Evolutionary conservation across 2,113 vertebrate species (phyloP).

Genomic region (Cebus imitator): DNA sequence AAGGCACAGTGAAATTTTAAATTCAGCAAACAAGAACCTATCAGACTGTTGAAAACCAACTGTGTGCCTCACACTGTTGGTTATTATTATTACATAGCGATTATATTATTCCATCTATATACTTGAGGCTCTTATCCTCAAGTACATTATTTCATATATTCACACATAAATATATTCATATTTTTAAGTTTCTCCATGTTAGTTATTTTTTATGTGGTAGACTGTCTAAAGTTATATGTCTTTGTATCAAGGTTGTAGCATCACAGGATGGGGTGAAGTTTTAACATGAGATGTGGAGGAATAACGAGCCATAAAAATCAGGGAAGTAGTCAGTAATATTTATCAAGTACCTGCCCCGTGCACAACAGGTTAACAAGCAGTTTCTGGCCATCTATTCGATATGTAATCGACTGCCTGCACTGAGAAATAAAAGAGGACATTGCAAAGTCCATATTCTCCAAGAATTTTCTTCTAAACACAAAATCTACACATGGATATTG

Average conservation of each 20-base stretch:
- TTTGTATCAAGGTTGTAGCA: neutral
- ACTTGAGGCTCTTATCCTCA: neutral
- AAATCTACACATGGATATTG: neutral
- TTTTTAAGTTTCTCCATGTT: neutral
- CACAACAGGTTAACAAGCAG: neutral
- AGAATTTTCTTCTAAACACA: slow-evolving; percentile 12
- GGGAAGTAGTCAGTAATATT: neutral
- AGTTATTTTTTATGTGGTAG: neutral
- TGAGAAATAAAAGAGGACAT: neutral
- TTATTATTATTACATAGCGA: neutral
- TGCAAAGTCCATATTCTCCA: neutral
- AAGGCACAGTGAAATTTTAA: neutral
- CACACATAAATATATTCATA: neutral
- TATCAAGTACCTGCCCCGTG: neutral
- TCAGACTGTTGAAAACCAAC: neutral
- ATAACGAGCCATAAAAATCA: neutral
- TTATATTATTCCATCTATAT: neutral
- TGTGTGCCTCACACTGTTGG: neutral
- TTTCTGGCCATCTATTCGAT: neutral
- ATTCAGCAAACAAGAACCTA: neutral
- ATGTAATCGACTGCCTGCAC: neutral
- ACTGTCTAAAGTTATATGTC: neutral
- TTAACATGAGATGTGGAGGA: neutral
- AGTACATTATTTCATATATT: neutral
- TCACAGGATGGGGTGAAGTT: neutral